A percentile compares a stretch with the other conserved stretches of the same genome.
These are phyloP conservation scores for Burhinus bistriatus DNA, from an alignment of 2,113 vertebrate genomes.

Conservation along the genomic window DNA sequence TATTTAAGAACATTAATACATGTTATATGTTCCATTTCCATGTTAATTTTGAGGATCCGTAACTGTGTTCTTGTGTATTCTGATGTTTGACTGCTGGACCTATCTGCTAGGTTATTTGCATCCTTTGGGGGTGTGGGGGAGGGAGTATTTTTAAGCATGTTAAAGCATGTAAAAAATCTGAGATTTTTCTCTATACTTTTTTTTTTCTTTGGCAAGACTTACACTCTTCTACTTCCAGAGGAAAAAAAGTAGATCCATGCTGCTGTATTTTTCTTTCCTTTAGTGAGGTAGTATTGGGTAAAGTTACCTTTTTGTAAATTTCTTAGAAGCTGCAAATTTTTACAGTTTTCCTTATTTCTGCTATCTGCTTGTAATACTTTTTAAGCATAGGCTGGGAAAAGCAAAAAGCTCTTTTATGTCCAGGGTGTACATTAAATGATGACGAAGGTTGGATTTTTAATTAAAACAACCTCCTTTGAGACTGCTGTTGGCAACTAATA, in stretches of 20 bases:
- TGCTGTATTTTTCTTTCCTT: background rate
- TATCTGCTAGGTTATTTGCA: background rate
- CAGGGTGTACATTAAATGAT: background rate
- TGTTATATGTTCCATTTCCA: background rate
- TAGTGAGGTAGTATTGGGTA: background rate
- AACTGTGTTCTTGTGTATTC: background rate
- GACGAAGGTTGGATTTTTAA: background rate
- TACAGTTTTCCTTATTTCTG: background rate
- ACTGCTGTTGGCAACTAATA: background rate
- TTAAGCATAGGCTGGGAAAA: background rate
- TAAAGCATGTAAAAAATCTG: background rate
- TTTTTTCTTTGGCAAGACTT: background rate
- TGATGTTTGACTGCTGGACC: background rate
- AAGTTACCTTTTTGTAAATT: background rate
- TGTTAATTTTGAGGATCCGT: background rate
- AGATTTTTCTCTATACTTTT: background rate
- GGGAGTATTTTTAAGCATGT: background rate
- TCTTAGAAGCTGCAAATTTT: background rate
- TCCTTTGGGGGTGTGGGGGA: background rate
- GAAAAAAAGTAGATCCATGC: background rate
- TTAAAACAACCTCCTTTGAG: conserved; percentile 9
- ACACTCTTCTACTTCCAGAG: background rate
- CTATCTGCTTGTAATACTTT: background rate
- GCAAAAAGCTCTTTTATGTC: background rate
- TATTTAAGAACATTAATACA: background rate